Conservation (phyloP, 2,113 vertebrate species). For the Centropus unirufus region DNA sequence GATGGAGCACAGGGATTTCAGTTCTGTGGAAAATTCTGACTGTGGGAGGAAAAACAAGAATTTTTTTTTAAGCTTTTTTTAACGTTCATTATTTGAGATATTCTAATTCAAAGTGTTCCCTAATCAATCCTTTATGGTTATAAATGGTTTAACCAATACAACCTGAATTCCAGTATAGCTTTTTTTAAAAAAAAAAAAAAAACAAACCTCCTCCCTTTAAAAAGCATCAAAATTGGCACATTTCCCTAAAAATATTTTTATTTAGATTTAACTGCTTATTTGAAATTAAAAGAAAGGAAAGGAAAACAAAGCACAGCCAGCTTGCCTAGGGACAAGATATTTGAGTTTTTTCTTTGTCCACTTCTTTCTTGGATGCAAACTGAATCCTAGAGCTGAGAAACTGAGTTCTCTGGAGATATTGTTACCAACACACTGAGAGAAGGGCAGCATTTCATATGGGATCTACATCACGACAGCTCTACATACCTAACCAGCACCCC, state of each 20-base stretch:
- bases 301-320: background rate
- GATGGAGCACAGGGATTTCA: background rate
- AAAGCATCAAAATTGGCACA: background rate
- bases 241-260: background rate
- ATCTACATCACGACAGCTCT: background rate
- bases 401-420: background rate
- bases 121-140: background rate
- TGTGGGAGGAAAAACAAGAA: conserved; percentile 3
- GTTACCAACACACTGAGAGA: background rate
- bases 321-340: background rate
- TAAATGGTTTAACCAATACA: background rate
- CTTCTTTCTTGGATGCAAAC: background rate
- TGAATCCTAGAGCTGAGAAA: background rate
- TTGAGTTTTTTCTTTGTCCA: background rate
- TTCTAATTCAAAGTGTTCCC: background rate
- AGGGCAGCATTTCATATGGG: background rate
- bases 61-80: too few species aligned
- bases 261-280: background rate
- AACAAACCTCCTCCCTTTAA: background rate
- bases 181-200: background rate
- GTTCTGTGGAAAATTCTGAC: conserved; percentile 3
- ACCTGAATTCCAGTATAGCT: background rate
- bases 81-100: background rate
- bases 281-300: rapidly evolving
- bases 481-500: background rate